phyloP scores from a whole-genome alignment of 2,113 vertebrate genomes.

The Petaurus breviceps region DNA sequence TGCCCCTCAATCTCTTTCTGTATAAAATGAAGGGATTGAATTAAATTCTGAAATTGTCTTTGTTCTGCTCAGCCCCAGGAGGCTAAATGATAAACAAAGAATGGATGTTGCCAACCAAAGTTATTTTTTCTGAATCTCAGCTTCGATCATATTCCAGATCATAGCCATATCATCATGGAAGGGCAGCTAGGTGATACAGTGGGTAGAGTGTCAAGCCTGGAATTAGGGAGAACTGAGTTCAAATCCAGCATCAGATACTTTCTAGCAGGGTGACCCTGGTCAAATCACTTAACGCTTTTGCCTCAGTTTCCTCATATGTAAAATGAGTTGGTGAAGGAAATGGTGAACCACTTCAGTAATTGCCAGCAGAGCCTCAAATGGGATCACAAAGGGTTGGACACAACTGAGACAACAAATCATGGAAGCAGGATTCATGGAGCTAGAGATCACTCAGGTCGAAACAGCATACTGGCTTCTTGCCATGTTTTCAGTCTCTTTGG shows the following conservation, averaged over 20 bases:
- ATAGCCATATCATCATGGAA: not conserved
- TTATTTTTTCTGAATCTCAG: not conserved
- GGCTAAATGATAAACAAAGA: not conserved
- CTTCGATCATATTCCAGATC: not conserved
- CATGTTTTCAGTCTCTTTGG: no score
- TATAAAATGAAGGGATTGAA: not conserved
- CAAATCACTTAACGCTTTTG: not conserved
- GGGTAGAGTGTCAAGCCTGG: not conserved
- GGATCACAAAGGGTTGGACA: not conserved
- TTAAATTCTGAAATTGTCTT: not conserved
- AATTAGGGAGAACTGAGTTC: not conserved
- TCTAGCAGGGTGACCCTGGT: not conserved
- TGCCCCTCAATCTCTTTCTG: not conserved
- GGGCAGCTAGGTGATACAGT: not conserved
- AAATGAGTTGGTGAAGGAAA: not conserved
- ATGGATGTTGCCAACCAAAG: not conserved
- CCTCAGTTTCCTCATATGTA: not conserved
- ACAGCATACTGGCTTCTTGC: not conserved
- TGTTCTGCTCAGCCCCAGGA: not conserved
- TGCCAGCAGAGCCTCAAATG: not conserved
- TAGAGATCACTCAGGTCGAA: not conserved
- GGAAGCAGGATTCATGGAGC: not conserved
- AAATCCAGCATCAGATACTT: not conserved
- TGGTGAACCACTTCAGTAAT: not conserved
- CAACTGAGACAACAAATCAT: not conserved